These are phyloP conservation scores for Euzophera pinguis DNA, from an alignment of 2,888 invertebrate genomes.

Conservation along the genomic window DNA sequence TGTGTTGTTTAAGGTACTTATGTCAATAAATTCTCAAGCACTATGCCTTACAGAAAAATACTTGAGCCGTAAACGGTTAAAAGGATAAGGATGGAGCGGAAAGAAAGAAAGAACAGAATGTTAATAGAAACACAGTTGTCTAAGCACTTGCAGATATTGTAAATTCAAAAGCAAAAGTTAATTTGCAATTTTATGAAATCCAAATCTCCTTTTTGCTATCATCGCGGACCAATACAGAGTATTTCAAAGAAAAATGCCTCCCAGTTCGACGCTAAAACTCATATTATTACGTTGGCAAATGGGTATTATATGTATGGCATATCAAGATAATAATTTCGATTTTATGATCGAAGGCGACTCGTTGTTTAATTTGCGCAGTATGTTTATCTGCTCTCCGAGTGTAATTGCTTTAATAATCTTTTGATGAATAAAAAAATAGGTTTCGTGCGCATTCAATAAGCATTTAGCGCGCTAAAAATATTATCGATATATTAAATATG, in stretches of 20 bases:
- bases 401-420: conserved; percentile 4
- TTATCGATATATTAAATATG: not conserved
- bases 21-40: too few species aligned
- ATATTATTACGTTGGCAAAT: conserved; percentile 44
- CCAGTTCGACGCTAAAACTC: conserved; percentile 31
- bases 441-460: not conserved
- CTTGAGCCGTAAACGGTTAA: too few species aligned
- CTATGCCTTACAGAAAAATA: too few species aligned
- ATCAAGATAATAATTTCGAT: conserved; percentile 38
- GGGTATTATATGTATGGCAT: conserved; percentile 29
- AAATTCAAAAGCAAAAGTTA: too few species aligned
- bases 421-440: not conserved
- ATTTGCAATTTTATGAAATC: not conserved
- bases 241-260: conserved; percentile 44
- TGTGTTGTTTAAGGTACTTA: too few species aligned
- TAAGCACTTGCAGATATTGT: too few species aligned
- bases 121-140: too few species aligned
- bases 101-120: too few species aligned
- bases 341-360: conserved; percentile 27
- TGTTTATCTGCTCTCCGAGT: not conserved
- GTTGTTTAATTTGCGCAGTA: conserved; percentile 30
- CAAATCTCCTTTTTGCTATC: not conserved
- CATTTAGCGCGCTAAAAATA: not conserved
- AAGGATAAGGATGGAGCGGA: too few species aligned
- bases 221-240: not conserved